Evolutionary conservation across 2,888 invertebrate species (phyloP).

Genomic region (Operophtera brumata): DNA sequence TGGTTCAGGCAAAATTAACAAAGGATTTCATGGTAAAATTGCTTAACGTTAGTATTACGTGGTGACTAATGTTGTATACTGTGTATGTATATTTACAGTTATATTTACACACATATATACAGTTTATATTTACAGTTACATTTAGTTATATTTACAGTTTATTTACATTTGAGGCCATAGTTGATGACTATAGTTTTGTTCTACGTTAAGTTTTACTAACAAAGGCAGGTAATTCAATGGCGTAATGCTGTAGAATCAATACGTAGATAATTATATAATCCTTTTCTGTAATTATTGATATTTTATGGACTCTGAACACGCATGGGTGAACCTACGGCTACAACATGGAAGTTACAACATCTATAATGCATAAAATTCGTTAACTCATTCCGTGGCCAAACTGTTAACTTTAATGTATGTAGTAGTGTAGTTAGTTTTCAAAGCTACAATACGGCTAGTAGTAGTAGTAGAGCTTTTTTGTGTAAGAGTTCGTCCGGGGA

Average conservation of each 20-base stretch:
- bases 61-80: not conserved
- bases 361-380: no score
- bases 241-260: slow-evolving; percentile 20
- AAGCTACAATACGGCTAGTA: no score
- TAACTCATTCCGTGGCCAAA: no score
- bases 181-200: no score
- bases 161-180: not conserved
- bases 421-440: no score
- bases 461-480: no score
- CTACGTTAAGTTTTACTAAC: not conserved
- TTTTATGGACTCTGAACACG: not conserved
- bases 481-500: no score
- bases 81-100: not conserved
- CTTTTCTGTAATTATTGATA: slow-evolving; percentile 2
- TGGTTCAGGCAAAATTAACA: slow-evolving; percentile 20
- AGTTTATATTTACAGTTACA: no score
- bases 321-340: not conserved
- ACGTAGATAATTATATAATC: slow-evolving; percentile 7
- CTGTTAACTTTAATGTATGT: no score
- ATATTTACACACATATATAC: no score
- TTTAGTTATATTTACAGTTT: no score
- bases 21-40: slow-evolving; percentile 14
- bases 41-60: not conserved
- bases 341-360: no score
- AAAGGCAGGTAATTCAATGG: slow-evolving; percentile 14